Evolutionary conservation across 2,797 vertebrate species (phyloP).

Genomic region (Syngnathus rostellatus): DNA sequence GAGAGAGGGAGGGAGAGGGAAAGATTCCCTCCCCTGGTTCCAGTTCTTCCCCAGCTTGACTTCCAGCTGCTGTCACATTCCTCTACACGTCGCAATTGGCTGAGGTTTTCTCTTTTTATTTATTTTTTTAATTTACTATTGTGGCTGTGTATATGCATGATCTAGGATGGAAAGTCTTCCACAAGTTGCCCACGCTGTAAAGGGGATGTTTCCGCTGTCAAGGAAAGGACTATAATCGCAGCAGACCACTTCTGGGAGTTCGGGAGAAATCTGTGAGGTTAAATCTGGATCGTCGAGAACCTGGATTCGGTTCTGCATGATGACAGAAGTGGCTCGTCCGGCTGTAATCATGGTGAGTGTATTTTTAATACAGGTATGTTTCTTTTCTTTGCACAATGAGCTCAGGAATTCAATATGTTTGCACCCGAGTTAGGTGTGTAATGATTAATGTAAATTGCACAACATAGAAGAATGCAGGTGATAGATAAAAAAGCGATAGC

Average conservation of each 20-base stretch:
- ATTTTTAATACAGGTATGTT: not conserved
- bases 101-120: conserved; percentile 11
- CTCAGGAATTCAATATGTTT: not conserved
- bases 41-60: conserved; percentile 29
- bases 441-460: not conserved
- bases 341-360: conserved; percentile 46
- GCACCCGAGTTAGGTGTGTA: not conserved
- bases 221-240: conserved; percentile 10
- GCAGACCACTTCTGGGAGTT: conserved; percentile 8
- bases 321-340: conserved; percentile 52
- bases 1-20: conserved; percentile 21
- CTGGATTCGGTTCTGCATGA: conserved; percentile 22
- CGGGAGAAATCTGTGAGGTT: not conserved
- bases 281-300: conserved; percentile 16
- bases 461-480: not conserved
- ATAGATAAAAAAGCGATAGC: no score
- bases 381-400: not conserved
- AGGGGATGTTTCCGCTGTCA: conserved; percentile 18
- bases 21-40: conserved; percentile 45
- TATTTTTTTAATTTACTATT: not conserved
- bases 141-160: conserved; percentile 15
- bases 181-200: conserved; percentile 10
- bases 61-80: conserved; percentile 62
- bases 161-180: conserved; percentile 9
- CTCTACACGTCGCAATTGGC: conserved; percentile 39